phyloP scores from a whole-genome alignment of 2,797 vertebrate species.

The Tenualosa thibaudeaui region DNA sequence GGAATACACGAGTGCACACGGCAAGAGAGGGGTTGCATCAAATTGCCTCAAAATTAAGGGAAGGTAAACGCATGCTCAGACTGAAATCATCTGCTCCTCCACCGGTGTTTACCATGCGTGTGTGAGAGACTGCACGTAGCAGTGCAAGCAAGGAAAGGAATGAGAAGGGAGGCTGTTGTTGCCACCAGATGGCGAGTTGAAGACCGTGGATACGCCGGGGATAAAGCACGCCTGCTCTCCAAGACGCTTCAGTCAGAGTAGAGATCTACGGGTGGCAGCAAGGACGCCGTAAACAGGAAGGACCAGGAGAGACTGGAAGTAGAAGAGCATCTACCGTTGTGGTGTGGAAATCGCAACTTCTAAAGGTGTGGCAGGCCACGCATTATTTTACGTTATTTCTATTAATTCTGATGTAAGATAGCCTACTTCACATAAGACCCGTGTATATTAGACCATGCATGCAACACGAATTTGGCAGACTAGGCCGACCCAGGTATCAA shows the following conservation, averaged over 20 bases:
- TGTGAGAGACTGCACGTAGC: conserved; percentile 79
- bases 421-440: too few relatives aligned
- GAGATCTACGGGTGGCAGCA: conserved; percentile 15
- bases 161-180: conserved; percentile 26
- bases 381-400: background rate
- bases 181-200: conserved; percentile 57
- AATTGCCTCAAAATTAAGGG: background rate
- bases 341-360: background rate
- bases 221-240: conserved; percentile 49
- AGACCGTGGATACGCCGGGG: conserved; percentile 35
- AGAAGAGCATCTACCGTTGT: background rate
- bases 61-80: conserved; percentile 46
- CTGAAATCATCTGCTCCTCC: conserved; percentile 14
- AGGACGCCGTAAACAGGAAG: background rate
- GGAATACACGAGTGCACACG: background rate
- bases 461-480: too few relatives aligned
- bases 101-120: conserved; percentile 52
- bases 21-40: conserved; percentile 2
- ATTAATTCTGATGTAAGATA: background rate
- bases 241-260: background rate
- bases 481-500: too few relatives aligned
- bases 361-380: background rate
- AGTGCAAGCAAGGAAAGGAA: conserved; percentile 26
- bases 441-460: too few relatives aligned
- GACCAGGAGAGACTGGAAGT: background rate